Evolutionary conservation across 2,113 vertebrate genomes (phyloP).

Genomic region (Trogon melanurus): DNA sequence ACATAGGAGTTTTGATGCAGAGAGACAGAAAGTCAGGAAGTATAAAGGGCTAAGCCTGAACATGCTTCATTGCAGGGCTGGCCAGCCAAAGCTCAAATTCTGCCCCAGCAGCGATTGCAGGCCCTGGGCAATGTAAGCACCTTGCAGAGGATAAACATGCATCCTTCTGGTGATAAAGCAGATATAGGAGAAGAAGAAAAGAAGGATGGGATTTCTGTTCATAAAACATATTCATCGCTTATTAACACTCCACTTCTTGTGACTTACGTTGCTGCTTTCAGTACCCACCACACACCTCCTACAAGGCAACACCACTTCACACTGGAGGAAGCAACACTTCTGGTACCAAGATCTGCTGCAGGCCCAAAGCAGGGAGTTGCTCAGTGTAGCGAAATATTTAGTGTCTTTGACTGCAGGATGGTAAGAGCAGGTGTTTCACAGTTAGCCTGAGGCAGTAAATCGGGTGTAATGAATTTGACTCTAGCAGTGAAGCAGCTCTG

Average conservation of each 20-base stretch:
- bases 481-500: background rate
- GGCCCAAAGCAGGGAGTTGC: background rate
- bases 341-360: background rate
- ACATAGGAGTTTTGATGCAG: background rate
- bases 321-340: background rate
- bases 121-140: background rate
- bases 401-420: background rate
- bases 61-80: accelerated
- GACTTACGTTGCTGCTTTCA: background rate
- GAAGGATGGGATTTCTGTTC: background rate
- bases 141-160: background rate
- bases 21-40: background rate
- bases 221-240: background rate
- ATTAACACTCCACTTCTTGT: background rate
- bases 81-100: background rate
- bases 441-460: background rate
- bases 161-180: background rate
- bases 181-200: background rate
- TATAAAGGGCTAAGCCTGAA: background rate
- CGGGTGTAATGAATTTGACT: background rate
- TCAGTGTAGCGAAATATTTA: background rate
- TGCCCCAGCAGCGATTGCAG: background rate
- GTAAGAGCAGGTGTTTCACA: background rate
- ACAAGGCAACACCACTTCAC: background rate
- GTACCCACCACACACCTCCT: background rate